Evolutionary conservation across 2,888 invertebrate genomes (phyloP).

Genomic region (Tortrix viridana): DNA sequence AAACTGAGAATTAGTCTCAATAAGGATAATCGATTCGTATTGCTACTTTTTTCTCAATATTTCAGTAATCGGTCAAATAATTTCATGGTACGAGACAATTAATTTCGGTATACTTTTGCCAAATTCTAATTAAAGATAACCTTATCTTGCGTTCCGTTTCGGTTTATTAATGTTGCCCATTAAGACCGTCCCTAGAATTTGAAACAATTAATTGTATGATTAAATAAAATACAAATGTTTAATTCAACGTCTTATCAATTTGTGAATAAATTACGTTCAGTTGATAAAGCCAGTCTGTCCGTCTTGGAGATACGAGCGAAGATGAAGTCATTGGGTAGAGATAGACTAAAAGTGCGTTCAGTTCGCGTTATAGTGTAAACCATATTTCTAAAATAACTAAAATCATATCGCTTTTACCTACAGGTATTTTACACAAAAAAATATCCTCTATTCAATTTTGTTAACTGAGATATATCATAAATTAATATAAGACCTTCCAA

Average conservation of each 20-base stretch:
- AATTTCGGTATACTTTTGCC: neutral
- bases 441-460: too few relatives aligned
- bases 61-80: neutral
- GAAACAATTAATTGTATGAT: conserved; percentile 17
- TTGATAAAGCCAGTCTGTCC: neutral
- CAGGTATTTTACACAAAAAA: too few relatives aligned
- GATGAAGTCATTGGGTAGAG: neutral
- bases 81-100: neutral
- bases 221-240: conserved; percentile 15
- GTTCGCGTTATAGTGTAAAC: too few relatives aligned
- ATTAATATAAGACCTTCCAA: too few relatives aligned
- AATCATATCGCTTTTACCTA: too few relatives aligned
- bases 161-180: conserved; percentile 20
- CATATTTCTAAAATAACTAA: too few relatives aligned
- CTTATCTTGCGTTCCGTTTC: conserved; percentile 27
- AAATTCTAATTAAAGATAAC: conserved; percentile 26
- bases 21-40: too few relatives aligned
- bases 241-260: conserved; percentile 11
- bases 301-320: neutral
- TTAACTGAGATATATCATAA: too few relatives aligned
- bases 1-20: too few relatives aligned
- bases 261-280: conserved; percentile 4
- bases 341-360: neutral
- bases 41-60: too few relatives aligned
- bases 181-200: conserved; percentile 9